Evolutionary conservation across 2,888 invertebrate genomes (phyloP), one percentile per base, ranked within the genome.

Genomic region (Troides oblongomaculatus): DNA sequence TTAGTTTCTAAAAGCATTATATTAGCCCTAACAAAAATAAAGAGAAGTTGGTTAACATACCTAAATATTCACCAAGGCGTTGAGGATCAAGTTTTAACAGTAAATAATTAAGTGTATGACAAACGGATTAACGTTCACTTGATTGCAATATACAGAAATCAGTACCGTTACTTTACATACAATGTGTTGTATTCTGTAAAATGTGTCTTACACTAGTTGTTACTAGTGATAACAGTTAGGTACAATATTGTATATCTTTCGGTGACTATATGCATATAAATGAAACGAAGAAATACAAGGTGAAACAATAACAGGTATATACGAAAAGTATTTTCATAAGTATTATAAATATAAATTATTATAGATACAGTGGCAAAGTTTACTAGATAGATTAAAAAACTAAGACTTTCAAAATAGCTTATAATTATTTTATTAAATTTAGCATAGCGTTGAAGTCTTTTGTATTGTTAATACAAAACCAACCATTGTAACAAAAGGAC

Each of bases 51-150:
- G 69, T 71, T 66, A 71, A 50, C 36, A 69, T 64, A 66, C 63
- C 71, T 50, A 68, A 71, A 64, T 69, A 64, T 69, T 66, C 66
- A 69, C 71, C 66, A 64, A 64, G 66, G 61, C 64, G 61, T 69
- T 67, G 69, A 61, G 39, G 50, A 63, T 68, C 50, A 58, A 64
- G 50, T 69, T 46, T 23, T 60, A 69, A 71, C 69, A 64, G 71
- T 69, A 69, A 61, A 65, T 46, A 39, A 23, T 64, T 64, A 64
- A 53, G 39, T 60, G 64, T 60, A 53, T 53, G 68, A 53, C 64
- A 69, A 60, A 60, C 53, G 60, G 59, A 64, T 60, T 36, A 64
- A 17, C 25, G 23, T 69, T 64, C 23, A 30, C n/a, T 43, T 17
- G 50, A 60, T 53, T 39, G 64, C 39, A 56, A 23, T 25, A 36